Percentiles rank a stretch among this genome's conserved stretches.
Evolutionary conservation across 2,113 vertebrate genomes (phyloP).

Genomic region (Coreoperca whiteheadi): DNA sequence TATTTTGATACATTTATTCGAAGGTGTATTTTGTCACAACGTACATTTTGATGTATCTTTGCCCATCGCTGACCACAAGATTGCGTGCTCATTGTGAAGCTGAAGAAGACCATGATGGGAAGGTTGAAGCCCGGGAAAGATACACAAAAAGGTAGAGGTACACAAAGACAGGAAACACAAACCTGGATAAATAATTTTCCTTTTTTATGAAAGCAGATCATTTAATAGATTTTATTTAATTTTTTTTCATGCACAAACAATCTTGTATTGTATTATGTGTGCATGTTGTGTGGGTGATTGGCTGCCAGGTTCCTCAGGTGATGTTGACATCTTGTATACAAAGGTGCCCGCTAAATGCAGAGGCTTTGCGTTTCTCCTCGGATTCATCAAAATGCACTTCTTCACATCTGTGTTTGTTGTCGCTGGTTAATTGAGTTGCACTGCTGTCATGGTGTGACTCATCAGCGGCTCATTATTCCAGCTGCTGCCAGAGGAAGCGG

Average conservation of each 20-base stretch:
- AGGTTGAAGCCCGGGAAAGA: background rate
- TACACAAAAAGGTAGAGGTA: background rate
- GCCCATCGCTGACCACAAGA: background rate
- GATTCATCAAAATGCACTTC: constrained; percentile 54
- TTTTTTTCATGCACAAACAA: background rate
- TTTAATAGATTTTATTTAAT: background rate
- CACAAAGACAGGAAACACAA: background rate
- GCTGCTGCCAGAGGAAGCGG: constrained; percentile 41
- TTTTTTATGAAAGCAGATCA: too few relatives aligned
- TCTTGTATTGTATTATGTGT: background rate
- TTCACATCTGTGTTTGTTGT: constrained; percentile 55
- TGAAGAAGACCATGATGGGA: background rate
- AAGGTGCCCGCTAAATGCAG: background rate
- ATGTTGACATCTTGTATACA: constrained; percentile 1
- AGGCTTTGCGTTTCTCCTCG: constrained; percentile 41
- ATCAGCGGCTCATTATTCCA: constrained; percentile 72
- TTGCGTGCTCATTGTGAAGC: background rate
- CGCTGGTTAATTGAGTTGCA: constrained; percentile 74
- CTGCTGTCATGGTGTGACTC: constrained; percentile 58
- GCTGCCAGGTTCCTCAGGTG: background rate
- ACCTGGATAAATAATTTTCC: background rate
- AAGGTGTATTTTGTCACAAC: too few relatives aligned
- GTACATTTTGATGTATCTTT: too few relatives aligned
- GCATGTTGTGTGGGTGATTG: background rate
- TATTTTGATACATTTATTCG: too few relatives aligned